Base-by-base conservation (phyloP, 2,797 vertebrate genomes). In the Lepilemur ruficaudatus region DNA sequence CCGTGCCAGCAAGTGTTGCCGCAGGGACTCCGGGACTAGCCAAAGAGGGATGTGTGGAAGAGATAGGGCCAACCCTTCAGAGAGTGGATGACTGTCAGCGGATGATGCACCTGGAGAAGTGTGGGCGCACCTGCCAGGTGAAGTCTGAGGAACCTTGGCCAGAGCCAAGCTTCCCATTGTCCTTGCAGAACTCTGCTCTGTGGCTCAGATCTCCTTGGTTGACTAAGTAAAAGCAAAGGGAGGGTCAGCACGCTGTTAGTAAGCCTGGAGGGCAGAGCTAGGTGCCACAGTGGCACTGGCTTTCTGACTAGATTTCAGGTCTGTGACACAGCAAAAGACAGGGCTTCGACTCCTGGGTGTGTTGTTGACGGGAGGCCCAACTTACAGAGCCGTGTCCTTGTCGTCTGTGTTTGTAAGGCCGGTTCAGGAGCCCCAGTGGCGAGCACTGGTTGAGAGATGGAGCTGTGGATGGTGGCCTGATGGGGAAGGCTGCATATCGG, bases 11-110 rank as follows among this genome's bases (percentile, higher is more conserved):
- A 23, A 5, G 14, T 0, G 2, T 28, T 35, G 43, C n/a, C 4
- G 8, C 3, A 13, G 32, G 23, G 69, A 48, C 65, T n/a, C 59
- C 48, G n/a, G 38, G 63, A 30, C 48, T n/a, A 14, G 35, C 35
- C 30, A 0, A 0, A 32, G 28, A 75, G 59, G 13, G 73, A 30
- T 14, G 0, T 23, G 1, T 0, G 1, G 4, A 48, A 28, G 50
- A 55, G 48, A 35, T 28, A 11, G 14, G 59, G 57, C 10, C 1
- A 0, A 1, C 28, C 73, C 11, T 78, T 12, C 20, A 9, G 2
- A 12, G 9, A 4, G 20, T 32, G 61, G 70, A 50, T 22, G 30
- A 48, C 32, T 28, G 23, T 30, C 23, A 35, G 41, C 9, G 18
- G 32, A 22, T 61, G 15, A 81, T 22, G 5, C 4, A 9, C 5